Percentiles rank a stretch among this genome's conserved stretches.
These are phyloP conservation scores for Procavia capensis DNA, from an alignment of 2,113 vertebrate genomes.

Conservation along the genomic window DNA sequence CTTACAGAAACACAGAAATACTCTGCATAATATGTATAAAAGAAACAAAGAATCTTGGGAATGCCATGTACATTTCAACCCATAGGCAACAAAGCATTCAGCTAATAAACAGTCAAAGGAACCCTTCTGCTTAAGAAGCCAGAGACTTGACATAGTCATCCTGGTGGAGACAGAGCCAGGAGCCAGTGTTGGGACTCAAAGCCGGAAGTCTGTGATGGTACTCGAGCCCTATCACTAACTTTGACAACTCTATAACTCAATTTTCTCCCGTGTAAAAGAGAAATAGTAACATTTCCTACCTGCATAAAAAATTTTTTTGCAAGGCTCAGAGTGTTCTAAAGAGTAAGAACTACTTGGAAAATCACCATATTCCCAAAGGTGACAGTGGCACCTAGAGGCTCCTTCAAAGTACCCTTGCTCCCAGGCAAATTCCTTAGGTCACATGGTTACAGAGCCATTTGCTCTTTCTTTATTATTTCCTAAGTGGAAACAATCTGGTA, in stretches of 20 bases:
- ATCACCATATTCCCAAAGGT: not conserved
- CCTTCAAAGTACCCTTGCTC: slow-evolving; percentile 20
- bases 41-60: not conserved
- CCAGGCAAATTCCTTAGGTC: not conserved
- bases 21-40: not conserved
- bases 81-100: not conserved
- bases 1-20: not conserved
- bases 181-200: not conserved
- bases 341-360: slow-evolving; percentile 4
- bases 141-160: not conserved
- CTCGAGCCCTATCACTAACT: not conserved
- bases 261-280: not conserved
- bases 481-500: not conserved
- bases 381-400: slow-evolving; percentile 2
- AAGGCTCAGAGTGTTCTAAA: not conserved
- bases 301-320: not conserved
- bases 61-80: not conserved
- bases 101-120: slow-evolving; percentile 36
- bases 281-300: not conserved
- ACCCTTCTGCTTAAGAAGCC: not conserved
- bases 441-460: not conserved
- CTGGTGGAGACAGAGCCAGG: not conserved
- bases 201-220: not conserved
- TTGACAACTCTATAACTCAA: not conserved
- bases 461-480: not conserved